These are phyloP conservation scores for Ochropleura leucogaster DNA, from an alignment of 2,888 invertebrate genomes.

Conservation along the genomic window DNA sequence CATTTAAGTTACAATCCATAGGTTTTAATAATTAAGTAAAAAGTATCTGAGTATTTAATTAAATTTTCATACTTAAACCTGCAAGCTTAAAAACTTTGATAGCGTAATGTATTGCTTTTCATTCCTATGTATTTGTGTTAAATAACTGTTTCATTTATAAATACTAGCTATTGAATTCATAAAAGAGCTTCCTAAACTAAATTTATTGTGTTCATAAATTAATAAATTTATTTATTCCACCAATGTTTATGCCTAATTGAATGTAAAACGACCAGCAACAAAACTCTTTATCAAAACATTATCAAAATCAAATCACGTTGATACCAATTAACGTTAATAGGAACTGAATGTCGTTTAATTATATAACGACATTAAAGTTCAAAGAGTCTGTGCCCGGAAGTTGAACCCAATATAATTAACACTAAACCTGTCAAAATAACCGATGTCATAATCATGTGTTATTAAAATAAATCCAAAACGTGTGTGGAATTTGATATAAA, in stretches of 20 bases:
- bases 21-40: background rate
- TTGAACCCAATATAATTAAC: slow-evolving; percentile 59
- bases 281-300: slow-evolving; percentile 32
- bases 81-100: background rate
- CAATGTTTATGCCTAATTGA: slow-evolving; percentile 9
- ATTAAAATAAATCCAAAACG: slow-evolving; percentile 57
- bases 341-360: slow-evolving; percentile 58
- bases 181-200: background rate
- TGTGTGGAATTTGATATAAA: slow-evolving; percentile 54
- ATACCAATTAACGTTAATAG: slow-evolving; percentile 61
- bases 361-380: slow-evolving; percentile 57
- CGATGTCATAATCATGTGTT: slow-evolving; percentile 55
- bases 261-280: slow-evolving; percentile 15
- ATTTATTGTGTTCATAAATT: slow-evolving; percentile 18
- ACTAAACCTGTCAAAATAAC: slow-evolving; percentile 67
- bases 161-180: slow-evolving; percentile 1
- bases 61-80: background rate
- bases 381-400: slow-evolving; percentile 62
- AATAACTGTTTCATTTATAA: background rate
- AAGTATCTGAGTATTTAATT: background rate
- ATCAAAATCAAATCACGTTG: slow-evolving; percentile 55
- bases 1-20: background rate
- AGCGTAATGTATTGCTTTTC: background rate
- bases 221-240: slow-evolving; percentile 15
- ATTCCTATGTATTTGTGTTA: background rate